Percentiles rank a stretch among this genome's conserved stretches.
phyloP scores from a whole-genome alignment of 2,113 vertebrate genomes.

The Serilophus lunatus region DNA sequence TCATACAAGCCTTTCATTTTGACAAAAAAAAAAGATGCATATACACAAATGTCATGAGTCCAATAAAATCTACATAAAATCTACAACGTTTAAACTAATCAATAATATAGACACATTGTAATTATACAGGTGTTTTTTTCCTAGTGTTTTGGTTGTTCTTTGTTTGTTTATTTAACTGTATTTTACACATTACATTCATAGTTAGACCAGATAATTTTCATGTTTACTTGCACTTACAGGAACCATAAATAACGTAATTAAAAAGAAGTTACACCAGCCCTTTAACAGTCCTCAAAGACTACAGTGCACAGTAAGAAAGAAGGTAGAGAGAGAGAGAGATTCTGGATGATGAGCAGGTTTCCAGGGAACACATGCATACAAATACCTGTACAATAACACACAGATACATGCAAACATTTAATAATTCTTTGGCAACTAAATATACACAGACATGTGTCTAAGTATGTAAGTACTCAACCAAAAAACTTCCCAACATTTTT shows the following conservation, averaged over 20 bases:
- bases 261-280: not conserved
- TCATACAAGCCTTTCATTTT: not conserved
- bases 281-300: not conserved
- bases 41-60: not conserved
- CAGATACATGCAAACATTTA: not conserved
- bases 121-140: not conserved
- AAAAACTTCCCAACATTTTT: not conserved
- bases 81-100: not conserved
- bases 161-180: not conserved
- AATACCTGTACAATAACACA: not conserved
- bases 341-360: not conserved
- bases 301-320: not conserved
- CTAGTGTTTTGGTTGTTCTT: not conserved
- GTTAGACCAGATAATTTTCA: not conserved
- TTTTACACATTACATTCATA: not conserved
- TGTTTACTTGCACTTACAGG: not conserved
- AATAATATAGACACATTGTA: not conserved
- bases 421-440: not conserved
- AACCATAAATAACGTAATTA: not conserved
- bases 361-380: not conserved
- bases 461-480: not conserved
- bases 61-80: not conserved
- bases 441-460: fast-evolving
- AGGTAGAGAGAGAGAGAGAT: not conserved
- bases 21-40: not conserved